Base-by-base conservation (phyloP, 2,888 invertebrate species). In the Stegophylla sp. region DNA sequence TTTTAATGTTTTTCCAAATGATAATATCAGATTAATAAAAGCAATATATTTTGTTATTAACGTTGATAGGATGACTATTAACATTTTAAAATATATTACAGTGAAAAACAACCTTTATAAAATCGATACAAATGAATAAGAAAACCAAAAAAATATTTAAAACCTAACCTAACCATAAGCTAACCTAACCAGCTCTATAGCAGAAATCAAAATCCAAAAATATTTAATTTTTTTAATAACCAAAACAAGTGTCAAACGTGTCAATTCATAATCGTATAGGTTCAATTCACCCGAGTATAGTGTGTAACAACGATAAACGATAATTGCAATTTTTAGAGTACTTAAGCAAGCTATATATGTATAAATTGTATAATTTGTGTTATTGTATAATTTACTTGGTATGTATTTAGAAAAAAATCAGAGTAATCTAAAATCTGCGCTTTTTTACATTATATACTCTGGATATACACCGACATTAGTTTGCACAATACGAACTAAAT, bases 221-320 rank as follows among this genome's bases (percentile, higher is more conserved):
- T 34, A 17, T 23, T 34, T 15, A 34, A 63, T 17, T 34, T 63
- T 63, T 63, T 15, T 9, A 23, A 2, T 63, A 23, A 5, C 45
- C 15, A 7, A 26, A 45, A 51, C 26, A 51, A 34, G 34, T 69
- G 34, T 69, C 51, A 20, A 69, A 28, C 51, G 51, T 53, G n/a
- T n/a, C n/a, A n/a, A n/a, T n/a, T 9, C 12, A 15, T 51, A 69
- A 69, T 34, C 51, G 34, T 51, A 13, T 43, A 13, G 51, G 13
- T 69, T 17, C 1, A 7, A 51, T n/a, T 4, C 12, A 26, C 17
- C 4, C n/a, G 28, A 51, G 20, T 56, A 12, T 10, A 3, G n/a
- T n/a, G n/a, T 17, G 12, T 69, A 69, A 69, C 51, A 26, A 51
- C 69, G 48, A 48, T 51, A n/a, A 51, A 51, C 13, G 69, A 51